Evolutionary conservation across 2,113 vertebrate species (phyloP), one percentile per base, ranked within the genome.

Genomic region (Perca schrenkii): DNA sequence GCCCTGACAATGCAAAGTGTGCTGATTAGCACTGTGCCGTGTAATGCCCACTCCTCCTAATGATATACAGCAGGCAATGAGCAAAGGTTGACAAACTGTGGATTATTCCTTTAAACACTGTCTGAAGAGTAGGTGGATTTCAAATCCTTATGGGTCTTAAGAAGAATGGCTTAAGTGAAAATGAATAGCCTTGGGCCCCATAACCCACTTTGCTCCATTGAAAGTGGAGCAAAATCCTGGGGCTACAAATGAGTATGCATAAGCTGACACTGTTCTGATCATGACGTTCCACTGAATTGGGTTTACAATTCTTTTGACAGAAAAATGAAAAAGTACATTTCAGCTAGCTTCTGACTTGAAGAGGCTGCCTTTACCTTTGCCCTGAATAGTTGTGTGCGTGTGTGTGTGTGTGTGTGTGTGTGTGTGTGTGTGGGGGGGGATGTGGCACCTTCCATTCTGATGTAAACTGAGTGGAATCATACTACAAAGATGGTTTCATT

Each of bases 221-320:
- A 91, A 94, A 92, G 81, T 93, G 64, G 91, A 91, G 80, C 91
- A 92, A 77, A 89, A 80, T 88, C 90, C 84, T 60, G 49, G 62
- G 88, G 93, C 87, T 88, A 90, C 88, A 77, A 88, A 88, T 68
- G 63, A 83, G 67, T 71, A 81, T 84, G 74, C 68, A 91, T 69
- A 85, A 67, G 53, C 74, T 84, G 81, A 88, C 77, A 89, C 79
- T 78, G n/a, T 85, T 83, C 73, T 74, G 72, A 77, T 80, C 78
- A 74, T 31, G 60, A 79, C 64, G 76, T 61, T 79, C 36, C 68
- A 53, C 54, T 66, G 47, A 58, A 54, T 77, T 73, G 74, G 25
- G 36, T 28, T 17, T 21, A 83, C 34, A 63, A 71, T 47, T 85
- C 11, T 56, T 53, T 25, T 2, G 7, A 79, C 14, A 34, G 7